Base-by-base conservation (phyloP, 2,797 vertebrate species). In the Sarcophilus harrisii region DNA sequence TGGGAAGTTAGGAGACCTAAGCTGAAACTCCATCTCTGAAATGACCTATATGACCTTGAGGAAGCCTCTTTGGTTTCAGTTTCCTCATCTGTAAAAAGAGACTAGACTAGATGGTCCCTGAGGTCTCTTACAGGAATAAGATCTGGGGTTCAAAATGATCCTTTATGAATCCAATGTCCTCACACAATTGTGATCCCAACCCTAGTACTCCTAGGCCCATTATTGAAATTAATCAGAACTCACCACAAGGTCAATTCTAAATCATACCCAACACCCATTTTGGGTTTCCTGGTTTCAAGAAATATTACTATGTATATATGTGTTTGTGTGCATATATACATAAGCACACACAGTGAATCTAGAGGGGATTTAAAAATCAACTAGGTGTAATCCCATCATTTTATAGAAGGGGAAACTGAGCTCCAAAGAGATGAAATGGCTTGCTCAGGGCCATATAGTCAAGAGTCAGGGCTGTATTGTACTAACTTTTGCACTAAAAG, bases 231-330 rank as follows among this genome's bases (percentile, higher is more conserved):
- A 90, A 66, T 91, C 91, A 58, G 32, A 93, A 87, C 30, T 87
- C 55, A 38, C 57, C 54, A 12, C 49, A 30, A n/a, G 57, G 4
- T 13, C 24, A 28, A 49, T 30, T 27, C 58, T 0, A 18, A 38
- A 2, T 5, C 52, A n/a, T 0, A 32, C 13, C 60, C 32, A 49
- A 49, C 73, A 87, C 6, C 9, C 1, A 24, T 0, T 0, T 11
- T 1, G 45, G 29, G 59, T 93, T 89, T 52, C 45, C 90, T 18
- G 58, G 90, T 57, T n/a, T 32, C 59, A n/a, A 0, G 4, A 60
- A 90, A 87, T 55, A 73, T 73, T 38, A 73, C 66, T 73, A n/a
- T 38, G n/a, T 38, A 73, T 73, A 3, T 73, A 27, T 66, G 66
- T 6, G 1, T 0, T 16, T n/a, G 21, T 73, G 16, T 73, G n/a